These are phyloP conservation scores for Propithecus perrieri DNA, from an alignment of 2,797 vertebrate genomes.

Conservation along the genomic window DNA sequence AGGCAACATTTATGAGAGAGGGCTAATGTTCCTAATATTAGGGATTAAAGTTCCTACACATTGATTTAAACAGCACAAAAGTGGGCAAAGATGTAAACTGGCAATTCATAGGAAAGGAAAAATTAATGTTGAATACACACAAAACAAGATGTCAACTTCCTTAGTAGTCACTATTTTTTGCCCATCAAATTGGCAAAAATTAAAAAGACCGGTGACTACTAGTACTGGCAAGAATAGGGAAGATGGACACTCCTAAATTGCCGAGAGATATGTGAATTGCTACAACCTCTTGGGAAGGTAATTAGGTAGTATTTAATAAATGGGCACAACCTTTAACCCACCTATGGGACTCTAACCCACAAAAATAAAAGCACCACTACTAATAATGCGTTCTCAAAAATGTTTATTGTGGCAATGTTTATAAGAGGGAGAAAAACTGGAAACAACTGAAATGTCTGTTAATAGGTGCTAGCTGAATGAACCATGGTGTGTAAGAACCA, in stretches of 20 bases:
- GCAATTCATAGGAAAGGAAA: not conserved
- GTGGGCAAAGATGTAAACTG: not conserved
- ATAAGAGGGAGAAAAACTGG: not conserved
- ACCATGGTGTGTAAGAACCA: not conserved
- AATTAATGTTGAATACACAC: not conserved
- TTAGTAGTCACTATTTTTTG: not conserved
- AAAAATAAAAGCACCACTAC: slow-evolving; percentile 39
- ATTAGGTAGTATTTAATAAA: not conserved
- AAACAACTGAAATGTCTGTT: not conserved
- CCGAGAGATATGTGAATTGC: not conserved
- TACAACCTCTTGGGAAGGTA: not conserved
- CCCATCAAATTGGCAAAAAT: not conserved
- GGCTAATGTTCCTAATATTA: not conserved
- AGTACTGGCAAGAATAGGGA: not conserved
- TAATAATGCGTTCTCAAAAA: slow-evolving; percentile 5
- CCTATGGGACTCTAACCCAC: not conserved
- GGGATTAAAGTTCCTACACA: not conserved
- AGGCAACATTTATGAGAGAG: not conserved
- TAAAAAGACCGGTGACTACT: not conserved
- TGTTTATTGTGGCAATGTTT: slow-evolving; percentile 6
- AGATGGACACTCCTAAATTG: not conserved
- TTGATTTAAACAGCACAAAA: not conserved
- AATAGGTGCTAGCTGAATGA: not conserved
- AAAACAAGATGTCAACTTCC: not conserved
- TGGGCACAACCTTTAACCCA: not conserved